These are phyloP conservation scores for Caradrina clavipalpis DNA, from an alignment of 2,888 invertebrate genomes.

Conservation along the genomic window DNA sequence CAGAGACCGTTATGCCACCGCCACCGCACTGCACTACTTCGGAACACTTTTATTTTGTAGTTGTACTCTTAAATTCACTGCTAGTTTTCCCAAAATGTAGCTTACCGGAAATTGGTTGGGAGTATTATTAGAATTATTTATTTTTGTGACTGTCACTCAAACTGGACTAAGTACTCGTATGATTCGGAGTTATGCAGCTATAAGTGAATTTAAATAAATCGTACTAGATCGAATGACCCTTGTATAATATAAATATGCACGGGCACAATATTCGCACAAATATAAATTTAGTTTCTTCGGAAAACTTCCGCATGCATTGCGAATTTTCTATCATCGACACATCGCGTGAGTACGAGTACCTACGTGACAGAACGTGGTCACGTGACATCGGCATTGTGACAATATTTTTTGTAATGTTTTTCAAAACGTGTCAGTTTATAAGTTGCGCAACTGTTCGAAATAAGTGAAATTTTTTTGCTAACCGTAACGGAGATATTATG, in stretches of 20 bases:
- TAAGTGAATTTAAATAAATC: not conserved
- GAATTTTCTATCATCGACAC: not conserved
- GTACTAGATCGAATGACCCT: too few species aligned
- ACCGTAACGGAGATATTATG: slow-evolving; percentile 72
- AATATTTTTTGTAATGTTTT: slow-evolving; percentile 12
- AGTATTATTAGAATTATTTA: not conserved
- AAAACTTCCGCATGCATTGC: slow-evolving; percentile 11
- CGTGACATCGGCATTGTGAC: slow-evolving; percentile 21
- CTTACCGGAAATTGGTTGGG: not conserved
- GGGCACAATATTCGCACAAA: not conserved
- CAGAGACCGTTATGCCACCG: slow-evolving; percentile 61
- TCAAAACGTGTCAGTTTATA: slow-evolving; percentile 57
- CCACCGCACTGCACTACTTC: slow-evolving; percentile 41
- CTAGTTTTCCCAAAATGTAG: slow-evolving; percentile 34
- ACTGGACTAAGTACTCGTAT: slow-evolving; percentile 4
- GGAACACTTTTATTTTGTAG: slow-evolving; percentile 59
- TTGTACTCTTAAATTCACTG: slow-evolving; percentile 39
- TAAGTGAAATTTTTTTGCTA: slow-evolving; percentile 78
- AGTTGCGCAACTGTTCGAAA: slow-evolving; percentile 66
- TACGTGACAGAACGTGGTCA: not conserved
- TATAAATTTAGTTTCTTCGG: not conserved
- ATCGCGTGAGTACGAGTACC: not conserved
- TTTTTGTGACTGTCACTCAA: not conserved
- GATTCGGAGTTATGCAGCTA: not conserved
- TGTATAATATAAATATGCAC: not conserved